These are phyloP conservation scores for Halcyon smyrnensis DNA, from an alignment of 2,797 vertebrate species.

Conservation along the genomic window DNA sequence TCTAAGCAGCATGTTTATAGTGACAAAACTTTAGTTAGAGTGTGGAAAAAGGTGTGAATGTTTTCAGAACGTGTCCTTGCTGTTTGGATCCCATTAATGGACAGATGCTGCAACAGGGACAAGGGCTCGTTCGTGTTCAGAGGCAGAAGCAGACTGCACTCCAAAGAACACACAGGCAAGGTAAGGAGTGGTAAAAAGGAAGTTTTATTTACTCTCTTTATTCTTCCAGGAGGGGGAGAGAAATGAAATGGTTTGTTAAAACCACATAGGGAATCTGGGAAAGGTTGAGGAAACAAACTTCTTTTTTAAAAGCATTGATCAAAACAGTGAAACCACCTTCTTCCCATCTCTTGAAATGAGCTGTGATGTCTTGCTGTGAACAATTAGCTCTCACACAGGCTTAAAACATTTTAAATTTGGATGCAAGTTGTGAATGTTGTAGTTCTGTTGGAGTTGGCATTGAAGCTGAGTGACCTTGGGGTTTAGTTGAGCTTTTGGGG, in stretches of 20 bases:
- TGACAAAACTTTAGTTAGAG: not conserved
- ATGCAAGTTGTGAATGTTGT: not conserved
- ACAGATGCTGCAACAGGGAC: not conserved
- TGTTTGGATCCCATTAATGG: too few relatives aligned
- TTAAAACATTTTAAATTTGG: not conserved
- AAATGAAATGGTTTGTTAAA: not conserved
- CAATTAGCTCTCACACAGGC: rapidly evolving
- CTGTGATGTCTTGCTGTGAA: not conserved
- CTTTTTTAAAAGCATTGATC: not conserved
- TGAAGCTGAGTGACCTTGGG: not conserved
- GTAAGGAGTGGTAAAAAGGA: not conserved
- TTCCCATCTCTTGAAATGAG: not conserved
- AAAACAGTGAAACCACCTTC: not conserved
- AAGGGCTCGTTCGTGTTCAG: not conserved
- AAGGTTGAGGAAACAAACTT: not conserved
- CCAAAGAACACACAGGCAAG: not conserved
- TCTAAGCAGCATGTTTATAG: not conserved
- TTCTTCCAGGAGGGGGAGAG: not conserved
- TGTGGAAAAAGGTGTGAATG: rapidly evolving
- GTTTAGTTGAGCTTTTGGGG: not conserved
- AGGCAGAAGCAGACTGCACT: not conserved
- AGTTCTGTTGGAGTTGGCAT: not conserved
- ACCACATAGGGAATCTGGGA: not conserved
- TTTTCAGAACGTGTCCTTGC: not conserved
- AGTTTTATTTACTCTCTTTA: not conserved